A percentile compares a stretch with the other conserved stretches of the same genome.
phyloP scores from a whole-genome alignment of 2,797 vertebrate species.

The Acanthurus tractus region DNA sequence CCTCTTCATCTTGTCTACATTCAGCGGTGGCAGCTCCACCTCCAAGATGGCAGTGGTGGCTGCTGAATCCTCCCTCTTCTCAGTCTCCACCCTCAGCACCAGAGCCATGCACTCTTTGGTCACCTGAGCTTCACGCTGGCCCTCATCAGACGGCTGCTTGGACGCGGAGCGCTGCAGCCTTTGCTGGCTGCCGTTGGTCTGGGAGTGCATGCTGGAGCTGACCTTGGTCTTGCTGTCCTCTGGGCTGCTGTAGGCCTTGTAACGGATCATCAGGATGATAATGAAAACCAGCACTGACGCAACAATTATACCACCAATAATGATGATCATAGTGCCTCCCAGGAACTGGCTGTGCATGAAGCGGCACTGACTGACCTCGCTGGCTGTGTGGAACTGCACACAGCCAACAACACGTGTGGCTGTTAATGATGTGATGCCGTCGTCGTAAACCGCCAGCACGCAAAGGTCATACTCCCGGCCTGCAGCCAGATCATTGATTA shows the following conservation, averaged over 20 bases:
- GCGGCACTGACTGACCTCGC: slow-evolving; percentile 88
- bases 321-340: slow-evolving; percentile 92
- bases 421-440: slow-evolving; percentile 91
- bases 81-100: slow-evolving; percentile 85
- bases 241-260: slow-evolving; percentile 91
- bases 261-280: slow-evolving; percentile 96
- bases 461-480: slow-evolving; percentile 93
- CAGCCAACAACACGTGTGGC: slow-evolving; percentile 92
- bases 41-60: slow-evolving; percentile 71
- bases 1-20: slow-evolving; percentile 76
- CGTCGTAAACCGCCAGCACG: slow-evolving; percentile 91
- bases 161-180: slow-evolving; percentile 77
- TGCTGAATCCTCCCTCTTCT: slow-evolving; percentile 75
- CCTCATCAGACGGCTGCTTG: slow-evolving; percentile 82
- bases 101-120: slow-evolving; percentile 84
- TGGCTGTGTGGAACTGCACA: slow-evolving; percentile 91
- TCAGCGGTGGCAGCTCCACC: slow-evolving; percentile 71
- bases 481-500: slow-evolving; percentile 92
- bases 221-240: slow-evolving; percentile 85
- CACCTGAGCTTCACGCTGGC: slow-evolving; percentile 60
- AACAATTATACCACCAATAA: slow-evolving; percentile 90
- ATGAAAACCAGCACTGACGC: slow-evolving; percentile 94
- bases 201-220: slow-evolving; percentile 87
- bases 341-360: slow-evolving; percentile 92
- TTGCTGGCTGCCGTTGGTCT: slow-evolving; percentile 88